phyloP scores from a whole-genome alignment of 2,797 vertebrate species.

The Aphelocoma californica region DNA sequence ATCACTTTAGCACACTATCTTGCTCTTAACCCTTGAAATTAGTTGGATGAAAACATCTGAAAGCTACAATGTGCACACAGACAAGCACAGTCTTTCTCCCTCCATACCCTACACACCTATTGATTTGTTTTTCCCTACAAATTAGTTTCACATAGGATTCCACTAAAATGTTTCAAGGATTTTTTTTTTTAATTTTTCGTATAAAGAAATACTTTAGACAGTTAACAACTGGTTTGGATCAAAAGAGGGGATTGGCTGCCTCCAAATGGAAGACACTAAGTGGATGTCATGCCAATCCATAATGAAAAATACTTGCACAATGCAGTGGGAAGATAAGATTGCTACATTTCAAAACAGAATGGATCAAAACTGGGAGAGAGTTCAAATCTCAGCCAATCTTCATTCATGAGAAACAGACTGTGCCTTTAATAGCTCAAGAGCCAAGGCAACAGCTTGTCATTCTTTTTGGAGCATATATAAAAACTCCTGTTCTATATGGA shows the following conservation, averaged over 20 bases:
- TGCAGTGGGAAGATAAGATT: slow-evolving; percentile 38
- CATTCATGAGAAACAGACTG: slow-evolving; percentile 63
- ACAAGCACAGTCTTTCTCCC: neutral
- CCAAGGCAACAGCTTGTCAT: slow-evolving; percentile 51
- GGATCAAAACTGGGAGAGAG: slow-evolving; percentile 23
- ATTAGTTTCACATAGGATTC: neutral
- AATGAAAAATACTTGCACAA: slow-evolving; percentile 60
- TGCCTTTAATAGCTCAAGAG: slow-evolving; percentile 48
- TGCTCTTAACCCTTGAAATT: slow-evolving; percentile 74
- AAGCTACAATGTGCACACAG: slow-evolving; percentile 27
- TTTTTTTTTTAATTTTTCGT: neutral
- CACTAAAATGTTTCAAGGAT: neutral
- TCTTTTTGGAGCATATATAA: slow-evolving; percentile 61
- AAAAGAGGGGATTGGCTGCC: slow-evolving; percentile 11
- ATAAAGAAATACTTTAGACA: neutral
- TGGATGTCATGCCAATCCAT: slow-evolving; percentile 32
- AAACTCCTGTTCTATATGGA: slow-evolving; percentile 49
- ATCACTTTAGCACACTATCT: slow-evolving; percentile 90
- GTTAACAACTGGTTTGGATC: slow-evolving; percentile 49
- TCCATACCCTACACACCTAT: neutral
- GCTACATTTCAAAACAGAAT: slow-evolving; percentile 32
- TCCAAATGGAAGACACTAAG: slow-evolving; percentile 31
- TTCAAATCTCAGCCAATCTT: slow-evolving; percentile 35
- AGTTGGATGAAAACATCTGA: slow-evolving; percentile 59
- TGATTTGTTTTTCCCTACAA: neutral